Evolutionary conservation across 2,797 vertebrate genomes (phyloP).

Genomic region (Nasua narica): DNA sequence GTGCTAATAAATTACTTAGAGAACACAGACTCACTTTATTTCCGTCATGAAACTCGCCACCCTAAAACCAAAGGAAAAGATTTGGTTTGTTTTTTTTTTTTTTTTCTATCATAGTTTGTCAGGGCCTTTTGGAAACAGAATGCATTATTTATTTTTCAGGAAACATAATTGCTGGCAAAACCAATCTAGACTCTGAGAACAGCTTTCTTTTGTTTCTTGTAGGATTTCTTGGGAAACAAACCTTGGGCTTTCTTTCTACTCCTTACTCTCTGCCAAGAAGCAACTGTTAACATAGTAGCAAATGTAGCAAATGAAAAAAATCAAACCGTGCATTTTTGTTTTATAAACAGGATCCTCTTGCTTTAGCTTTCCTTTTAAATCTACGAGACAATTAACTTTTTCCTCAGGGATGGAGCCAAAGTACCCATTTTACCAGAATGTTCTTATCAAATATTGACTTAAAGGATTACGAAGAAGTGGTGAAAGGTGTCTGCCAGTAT

Average conservation of each 20-base stretch:
- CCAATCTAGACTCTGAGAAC: slow-evolving; percentile 61
- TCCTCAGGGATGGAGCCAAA: not conserved
- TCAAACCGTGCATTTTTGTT: not conserved
- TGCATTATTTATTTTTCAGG: slow-evolving; percentile 73
- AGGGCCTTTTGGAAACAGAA: slow-evolving; percentile 65
- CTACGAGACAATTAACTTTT: slow-evolving; percentile 20
- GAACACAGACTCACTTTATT: slow-evolving; percentile 75
- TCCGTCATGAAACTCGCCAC: slow-evolving; percentile 66
- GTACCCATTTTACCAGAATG: slow-evolving; percentile 32
- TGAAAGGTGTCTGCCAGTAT: slow-evolving; percentile 7
- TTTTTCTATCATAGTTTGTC: slow-evolving; percentile 59
- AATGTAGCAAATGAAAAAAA: slow-evolving; percentile 34
- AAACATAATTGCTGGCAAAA: slow-evolving; percentile 67
- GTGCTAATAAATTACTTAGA: slow-evolving; percentile 79
- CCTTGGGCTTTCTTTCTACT: slow-evolving; percentile 53
- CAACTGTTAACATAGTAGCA: slow-evolving; percentile 28
- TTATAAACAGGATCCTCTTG: slow-evolving; percentile 13
- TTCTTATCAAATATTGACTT: slow-evolving; percentile 50
- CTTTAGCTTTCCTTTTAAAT: not conserved
- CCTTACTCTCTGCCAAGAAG: slow-evolving; percentile 36
- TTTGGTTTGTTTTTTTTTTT: slow-evolving; percentile 52
- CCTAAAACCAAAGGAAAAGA: slow-evolving; percentile 70
- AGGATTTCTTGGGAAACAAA: slow-evolving; percentile 69
- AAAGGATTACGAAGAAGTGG: slow-evolving; percentile 45
- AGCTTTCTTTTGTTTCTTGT: slow-evolving; percentile 55